phyloP scores from a whole-genome alignment of 1,140 invertebrate genomes.

The Drosophila mojavensis region DNA sequence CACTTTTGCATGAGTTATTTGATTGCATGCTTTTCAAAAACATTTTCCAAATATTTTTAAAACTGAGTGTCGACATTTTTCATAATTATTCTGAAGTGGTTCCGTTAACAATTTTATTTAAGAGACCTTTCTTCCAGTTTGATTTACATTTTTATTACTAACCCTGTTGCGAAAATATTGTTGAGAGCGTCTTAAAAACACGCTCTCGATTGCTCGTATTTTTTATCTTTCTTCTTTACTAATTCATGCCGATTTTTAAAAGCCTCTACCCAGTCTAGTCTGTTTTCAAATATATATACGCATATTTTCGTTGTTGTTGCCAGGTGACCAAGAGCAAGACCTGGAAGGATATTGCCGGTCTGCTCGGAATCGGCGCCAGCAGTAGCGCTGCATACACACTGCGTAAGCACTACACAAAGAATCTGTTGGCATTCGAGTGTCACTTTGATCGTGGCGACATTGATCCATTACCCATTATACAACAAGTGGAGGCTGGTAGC shows the following conservation, averaged over 20 bases:
- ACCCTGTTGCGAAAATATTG: constrained; percentile 18
- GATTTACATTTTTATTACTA: constrained; percentile 20
- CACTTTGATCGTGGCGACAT: constrained; percentile 98
- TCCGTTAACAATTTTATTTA: constrained; percentile 1
- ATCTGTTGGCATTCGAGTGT: constrained; percentile 97
- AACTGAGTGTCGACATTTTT: constrained; percentile 1
- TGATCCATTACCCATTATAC: constrained; percentile 97
- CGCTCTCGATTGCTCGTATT: constrained; percentile 20
- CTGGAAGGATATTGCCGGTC: constrained; percentile 98
- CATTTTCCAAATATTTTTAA: neutral
- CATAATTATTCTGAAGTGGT: neutral
- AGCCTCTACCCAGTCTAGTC: constrained; percentile 8
- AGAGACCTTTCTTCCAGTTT: neutral
- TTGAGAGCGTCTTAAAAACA: constrained; percentile 18
- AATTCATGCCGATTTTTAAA: neutral
- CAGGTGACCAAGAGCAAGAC: constrained; percentile 99
- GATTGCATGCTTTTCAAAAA: constrained; percentile 10
- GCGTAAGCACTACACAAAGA: constrained; percentile 98
- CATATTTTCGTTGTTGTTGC: constrained; percentile 52
- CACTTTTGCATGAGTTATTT: constrained; percentile 3
- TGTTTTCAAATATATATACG: constrained; percentile 35
- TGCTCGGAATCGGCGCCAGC: constrained; percentile 96
- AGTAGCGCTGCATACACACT: constrained; percentile 98
- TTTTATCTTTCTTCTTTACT: constrained; percentile 19
- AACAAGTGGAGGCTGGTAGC: constrained; percentile 94